Evolutionary conservation across 2,888 invertebrate species (phyloP).

Genomic region (Drosophila siamana): DNA sequence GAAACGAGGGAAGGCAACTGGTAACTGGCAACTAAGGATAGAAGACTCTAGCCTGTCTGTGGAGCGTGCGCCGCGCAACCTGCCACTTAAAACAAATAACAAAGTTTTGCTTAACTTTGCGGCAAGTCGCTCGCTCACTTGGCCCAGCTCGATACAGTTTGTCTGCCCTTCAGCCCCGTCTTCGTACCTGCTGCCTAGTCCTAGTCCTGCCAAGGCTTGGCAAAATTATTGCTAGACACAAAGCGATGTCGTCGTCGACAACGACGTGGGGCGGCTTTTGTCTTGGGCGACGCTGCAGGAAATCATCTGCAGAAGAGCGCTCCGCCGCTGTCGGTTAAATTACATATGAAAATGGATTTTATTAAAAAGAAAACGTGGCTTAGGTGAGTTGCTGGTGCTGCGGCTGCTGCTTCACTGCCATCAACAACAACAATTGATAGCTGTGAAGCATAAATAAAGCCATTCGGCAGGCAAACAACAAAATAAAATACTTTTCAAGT

Average conservation of each 20-base stretch:
- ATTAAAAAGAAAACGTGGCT: constrained; percentile 62
- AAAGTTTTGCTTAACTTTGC: constrained; percentile 82
- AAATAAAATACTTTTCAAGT: background rate
- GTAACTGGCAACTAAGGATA: constrained; percentile 27
- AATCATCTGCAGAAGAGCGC: constrained; percentile 60
- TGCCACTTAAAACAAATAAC: constrained; percentile 82
- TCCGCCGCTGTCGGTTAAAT: constrained; percentile 53
- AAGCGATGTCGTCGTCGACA: constrained; percentile 69
- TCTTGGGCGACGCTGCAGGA: constrained; percentile 71
- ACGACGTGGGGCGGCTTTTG: constrained; percentile 71
- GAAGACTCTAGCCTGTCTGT: constrained; percentile 44
- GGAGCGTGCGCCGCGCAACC: constrained; percentile 70
- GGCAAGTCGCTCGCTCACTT: constrained; percentile 55
- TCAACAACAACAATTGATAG: constrained; percentile 57
- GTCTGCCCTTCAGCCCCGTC: constrained; percentile 16
- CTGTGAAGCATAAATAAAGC: constrained; percentile 29
- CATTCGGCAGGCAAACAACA: constrained; percentile 36
- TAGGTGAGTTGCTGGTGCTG: constrained; percentile 11
- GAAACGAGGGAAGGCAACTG: constrained; percentile 41
- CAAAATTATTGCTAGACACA: constrained; percentile 80
- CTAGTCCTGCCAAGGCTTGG: constrained; percentile 52
- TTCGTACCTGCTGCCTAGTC: constrained; percentile 26
- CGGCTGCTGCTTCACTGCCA: constrained; percentile 40
- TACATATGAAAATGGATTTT: constrained; percentile 82
- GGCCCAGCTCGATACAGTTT: constrained; percentile 17